Evolutionary conservation across 2,797 vertebrate species (phyloP).

Genomic region (Alectoris magna): DNA sequence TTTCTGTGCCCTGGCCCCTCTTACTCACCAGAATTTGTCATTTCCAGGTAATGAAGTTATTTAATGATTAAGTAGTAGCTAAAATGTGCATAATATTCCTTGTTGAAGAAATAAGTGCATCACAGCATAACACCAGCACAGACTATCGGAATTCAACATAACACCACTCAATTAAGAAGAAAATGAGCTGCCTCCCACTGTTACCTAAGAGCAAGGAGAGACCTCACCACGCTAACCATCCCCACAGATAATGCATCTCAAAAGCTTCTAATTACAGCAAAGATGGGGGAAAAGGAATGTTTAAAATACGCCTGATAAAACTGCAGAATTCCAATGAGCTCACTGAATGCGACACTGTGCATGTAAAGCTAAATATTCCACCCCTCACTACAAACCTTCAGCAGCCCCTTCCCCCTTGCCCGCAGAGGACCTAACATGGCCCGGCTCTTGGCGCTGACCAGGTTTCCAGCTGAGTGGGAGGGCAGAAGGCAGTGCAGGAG

Average conservation of each 20-base stretch:
- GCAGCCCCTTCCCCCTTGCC: neutral
- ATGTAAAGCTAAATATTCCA: neutral
- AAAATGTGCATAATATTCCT: neutral
- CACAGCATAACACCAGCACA: neutral
- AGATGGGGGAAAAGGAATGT: neutral
- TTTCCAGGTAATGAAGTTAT: neutral
- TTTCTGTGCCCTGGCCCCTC: neutral
- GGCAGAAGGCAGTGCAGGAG: neutral
- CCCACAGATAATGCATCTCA: neutral
- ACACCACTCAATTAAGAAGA: neutral
- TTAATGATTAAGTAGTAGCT: neutral
- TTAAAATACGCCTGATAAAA: neutral
- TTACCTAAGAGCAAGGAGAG: neutral
- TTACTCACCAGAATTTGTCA: neutral
- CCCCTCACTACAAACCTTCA: neutral
- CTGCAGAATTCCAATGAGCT: neutral
- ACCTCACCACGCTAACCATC: neutral
- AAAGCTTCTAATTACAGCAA: slow-evolving; percentile 2
- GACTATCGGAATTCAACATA: neutral
- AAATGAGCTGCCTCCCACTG: slow-evolving; percentile 36
- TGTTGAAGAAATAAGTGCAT: neutral
- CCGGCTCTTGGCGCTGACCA: neutral
- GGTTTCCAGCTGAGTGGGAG: too few species aligned
- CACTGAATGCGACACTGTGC: neutral
- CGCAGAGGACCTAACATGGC: neutral